These are phyloP conservation scores for Lordiphosa mommai DNA, from an alignment of 1,140 invertebrate species.

Conservation along the genomic window DNA sequence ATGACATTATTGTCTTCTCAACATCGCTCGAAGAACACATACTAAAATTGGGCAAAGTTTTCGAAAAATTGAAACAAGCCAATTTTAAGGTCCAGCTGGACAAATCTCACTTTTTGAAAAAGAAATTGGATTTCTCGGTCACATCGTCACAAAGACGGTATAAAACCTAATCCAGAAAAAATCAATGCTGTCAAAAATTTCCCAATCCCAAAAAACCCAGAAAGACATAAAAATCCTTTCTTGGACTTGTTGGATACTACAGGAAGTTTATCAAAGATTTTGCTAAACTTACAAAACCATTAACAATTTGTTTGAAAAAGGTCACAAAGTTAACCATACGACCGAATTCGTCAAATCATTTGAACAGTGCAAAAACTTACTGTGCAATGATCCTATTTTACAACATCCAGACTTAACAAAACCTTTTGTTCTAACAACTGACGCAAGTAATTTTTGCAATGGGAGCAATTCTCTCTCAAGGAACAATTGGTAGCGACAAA, in stretches of 20 bases:
- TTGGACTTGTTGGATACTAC: not conserved
- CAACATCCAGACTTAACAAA: not conserved
- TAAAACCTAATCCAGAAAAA: not conserved
- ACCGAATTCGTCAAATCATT: constrained; percentile 2
- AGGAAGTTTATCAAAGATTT: not conserved
- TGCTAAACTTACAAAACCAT: not conserved
- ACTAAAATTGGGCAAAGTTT: not conserved
- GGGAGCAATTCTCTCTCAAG: constrained; percentile 3
- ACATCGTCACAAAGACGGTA: not conserved
- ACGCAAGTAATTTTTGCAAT: not conserved
- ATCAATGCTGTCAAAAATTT: not conserved
- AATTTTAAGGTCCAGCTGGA: not conserved
- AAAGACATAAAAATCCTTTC: not conserved
- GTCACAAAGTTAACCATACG: not conserved
- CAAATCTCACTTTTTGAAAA: not conserved
- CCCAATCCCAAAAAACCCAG: not conserved
- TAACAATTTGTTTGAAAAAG: constrained; percentile 2
- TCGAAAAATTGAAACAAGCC: not conserved
- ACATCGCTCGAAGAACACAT: not conserved
- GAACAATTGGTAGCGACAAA: not conserved
- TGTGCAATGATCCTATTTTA: constrained; percentile 1
- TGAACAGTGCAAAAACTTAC: not conserved
- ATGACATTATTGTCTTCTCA: not conserved
- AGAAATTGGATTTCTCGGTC: not conserved
- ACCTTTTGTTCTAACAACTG: too few relatives aligned